Conservation (phyloP, 2,797 vertebrate genomes). For the Capromys pilorides region DNA sequence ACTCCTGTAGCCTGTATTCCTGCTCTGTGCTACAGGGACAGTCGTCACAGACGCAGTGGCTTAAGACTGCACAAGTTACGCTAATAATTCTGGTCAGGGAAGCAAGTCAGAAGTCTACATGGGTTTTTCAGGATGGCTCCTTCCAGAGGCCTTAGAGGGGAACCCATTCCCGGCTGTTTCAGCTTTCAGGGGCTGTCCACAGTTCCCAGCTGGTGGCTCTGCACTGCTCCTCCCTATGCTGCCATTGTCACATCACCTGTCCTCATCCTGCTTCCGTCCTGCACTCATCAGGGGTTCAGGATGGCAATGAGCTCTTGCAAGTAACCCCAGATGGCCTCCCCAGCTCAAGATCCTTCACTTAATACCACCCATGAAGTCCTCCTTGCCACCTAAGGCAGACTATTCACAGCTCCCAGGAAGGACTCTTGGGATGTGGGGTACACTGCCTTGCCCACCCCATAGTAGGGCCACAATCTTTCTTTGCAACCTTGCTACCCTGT, state of each 20-base stretch:
- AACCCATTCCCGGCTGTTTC: not conserved
- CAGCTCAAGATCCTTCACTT: not conserved
- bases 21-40: not conserved
- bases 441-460: not conserved
- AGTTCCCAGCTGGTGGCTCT: not conserved
- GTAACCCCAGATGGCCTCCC: not conserved
- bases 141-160: not conserved
- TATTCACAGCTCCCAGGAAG: not conserved
- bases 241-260: not conserved
- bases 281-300: not conserved
- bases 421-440: not conserved
- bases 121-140: not conserved
- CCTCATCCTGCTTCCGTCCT: not conserved
- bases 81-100: not conserved
- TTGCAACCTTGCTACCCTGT: not conserved
- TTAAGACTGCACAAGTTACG: not conserved
- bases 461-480: not conserved
- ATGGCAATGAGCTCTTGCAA: fast-evolving
- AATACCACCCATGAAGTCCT: not conserved
- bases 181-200: not conserved
- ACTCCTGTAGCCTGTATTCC: not conserved
- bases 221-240: not conserved
- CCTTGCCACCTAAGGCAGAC: not conserved
- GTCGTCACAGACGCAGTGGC: not conserved
- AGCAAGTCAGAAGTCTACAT: not conserved